Percentiles rank a stretch among this genome's conserved stretches.
Conservation (phyloP, 2,888 invertebrate genomes). For the Alviniconcha strummeri region DNA sequence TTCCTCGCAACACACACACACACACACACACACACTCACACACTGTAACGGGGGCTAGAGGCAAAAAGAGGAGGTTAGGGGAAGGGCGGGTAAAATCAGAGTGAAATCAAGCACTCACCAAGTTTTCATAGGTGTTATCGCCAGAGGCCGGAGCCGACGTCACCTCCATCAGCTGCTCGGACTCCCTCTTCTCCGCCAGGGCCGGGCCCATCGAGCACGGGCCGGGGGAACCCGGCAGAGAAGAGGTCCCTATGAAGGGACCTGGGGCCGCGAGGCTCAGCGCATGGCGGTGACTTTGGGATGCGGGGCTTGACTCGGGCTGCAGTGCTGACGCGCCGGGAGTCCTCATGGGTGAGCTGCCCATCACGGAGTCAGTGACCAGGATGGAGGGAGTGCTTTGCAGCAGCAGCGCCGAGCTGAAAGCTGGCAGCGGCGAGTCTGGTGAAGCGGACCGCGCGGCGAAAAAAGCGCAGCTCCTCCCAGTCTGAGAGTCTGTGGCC, state of each 20-base stretch:
- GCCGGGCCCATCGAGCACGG: not conserved
- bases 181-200: not conserved
- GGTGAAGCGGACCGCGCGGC: not conserved
- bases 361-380: conserved; percentile 6
- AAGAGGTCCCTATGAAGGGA: too few species aligned
- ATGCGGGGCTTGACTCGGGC: too few species aligned
- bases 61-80: too few species aligned
- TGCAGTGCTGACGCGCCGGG: not conserved
- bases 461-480: too few species aligned
- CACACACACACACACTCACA: too few species aligned
- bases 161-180: conserved; percentile 9
- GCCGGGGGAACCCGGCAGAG: too few species aligned
- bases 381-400: not conserved
- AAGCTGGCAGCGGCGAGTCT: not conserved
- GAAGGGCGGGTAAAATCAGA: too few species aligned
- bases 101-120: too few species aligned
- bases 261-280: not conserved
- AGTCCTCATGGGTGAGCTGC: conserved; percentile 6
- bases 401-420: not conserved
- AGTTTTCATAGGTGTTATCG: not conserved
- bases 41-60: too few species aligned
- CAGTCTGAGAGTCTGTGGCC: too few species aligned
- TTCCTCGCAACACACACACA: too few species aligned
- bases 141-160: not conserved
- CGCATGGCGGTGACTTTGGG: not conserved